Conservation (phyloP, 2,888 invertebrate species). For the Invenusta paracnida region DNA sequence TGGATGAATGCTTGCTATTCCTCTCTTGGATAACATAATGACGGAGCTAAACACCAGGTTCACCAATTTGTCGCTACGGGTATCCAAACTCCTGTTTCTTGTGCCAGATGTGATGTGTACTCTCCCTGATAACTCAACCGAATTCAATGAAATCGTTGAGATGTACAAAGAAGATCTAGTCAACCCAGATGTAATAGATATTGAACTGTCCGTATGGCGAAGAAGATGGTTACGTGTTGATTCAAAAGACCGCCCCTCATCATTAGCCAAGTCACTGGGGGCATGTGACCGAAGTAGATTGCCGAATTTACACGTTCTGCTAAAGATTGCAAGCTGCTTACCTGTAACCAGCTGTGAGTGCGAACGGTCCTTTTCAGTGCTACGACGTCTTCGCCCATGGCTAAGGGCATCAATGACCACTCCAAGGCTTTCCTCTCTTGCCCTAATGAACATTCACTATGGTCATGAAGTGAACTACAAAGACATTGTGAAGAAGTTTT, state of each 20-base stretch:
- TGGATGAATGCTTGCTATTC: neutral
- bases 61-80: neutral
- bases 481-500: neutral
- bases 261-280: neutral
- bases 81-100: neutral
- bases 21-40: neutral
- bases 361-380: neutral
- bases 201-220: too few relatives aligned
- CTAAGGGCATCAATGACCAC: neutral
- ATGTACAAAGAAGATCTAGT: neutral
- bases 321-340: neutral
- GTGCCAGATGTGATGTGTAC: neutral
- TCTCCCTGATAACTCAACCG: neutral
- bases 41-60: neutral
- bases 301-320: neutral
- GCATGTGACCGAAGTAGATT: neutral
- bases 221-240: too few relatives aligned
- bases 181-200: neutral
- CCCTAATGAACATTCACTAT: neutral
- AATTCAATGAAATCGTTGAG: neutral
- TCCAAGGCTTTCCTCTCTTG: neutral
- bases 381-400: conserved; percentile 1
- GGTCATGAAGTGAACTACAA: neutral
- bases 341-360: too few relatives aligned
- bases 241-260: too few relatives aligned